Percentiles rank a stretch among this genome's conserved stretches.
Evolutionary conservation across 2,888 invertebrate genomes (phyloP).

Genomic region (Periphyllus acericola): DNA sequence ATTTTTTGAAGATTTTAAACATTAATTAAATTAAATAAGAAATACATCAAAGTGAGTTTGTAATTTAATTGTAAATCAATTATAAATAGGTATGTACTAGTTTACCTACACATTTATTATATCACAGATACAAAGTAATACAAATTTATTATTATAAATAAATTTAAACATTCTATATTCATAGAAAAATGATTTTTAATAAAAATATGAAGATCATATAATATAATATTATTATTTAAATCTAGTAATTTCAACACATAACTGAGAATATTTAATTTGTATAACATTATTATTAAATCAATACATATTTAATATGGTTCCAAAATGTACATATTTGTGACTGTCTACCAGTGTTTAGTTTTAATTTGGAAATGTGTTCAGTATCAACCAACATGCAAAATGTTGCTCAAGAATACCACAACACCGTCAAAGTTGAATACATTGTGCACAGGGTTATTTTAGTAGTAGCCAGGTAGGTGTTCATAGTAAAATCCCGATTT

Average conservation of each 20-base stretch:
- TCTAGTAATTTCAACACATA: neutral
- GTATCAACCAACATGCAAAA: too few species aligned
- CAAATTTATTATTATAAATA: neutral
- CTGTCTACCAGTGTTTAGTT: neutral
- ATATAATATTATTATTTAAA: too few species aligned
- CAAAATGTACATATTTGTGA: neutral
- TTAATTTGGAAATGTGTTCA: too few species aligned
- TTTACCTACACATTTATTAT: neutral
- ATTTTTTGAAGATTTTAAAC: neutral
- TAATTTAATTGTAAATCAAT: neutral
- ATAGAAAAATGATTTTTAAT: neutral
- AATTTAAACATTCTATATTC: neutral
- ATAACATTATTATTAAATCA: neutral
- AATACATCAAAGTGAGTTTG: constrained; percentile 9
- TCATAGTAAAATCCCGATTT: too few species aligned
- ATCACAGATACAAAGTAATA: neutral
- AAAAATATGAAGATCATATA: too few species aligned
- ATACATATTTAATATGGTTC: neutral
- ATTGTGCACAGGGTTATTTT: too few species aligned
- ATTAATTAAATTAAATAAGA: neutral
- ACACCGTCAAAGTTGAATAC: too few species aligned
- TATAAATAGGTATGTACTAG: neutral
- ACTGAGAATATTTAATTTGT: neutral
- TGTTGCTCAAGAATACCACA: too few species aligned
- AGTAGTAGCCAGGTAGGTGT: too few species aligned